Base-by-base conservation (phyloP, 2,797 vertebrate genomes). In the Crenichthys baileyi region DNA sequence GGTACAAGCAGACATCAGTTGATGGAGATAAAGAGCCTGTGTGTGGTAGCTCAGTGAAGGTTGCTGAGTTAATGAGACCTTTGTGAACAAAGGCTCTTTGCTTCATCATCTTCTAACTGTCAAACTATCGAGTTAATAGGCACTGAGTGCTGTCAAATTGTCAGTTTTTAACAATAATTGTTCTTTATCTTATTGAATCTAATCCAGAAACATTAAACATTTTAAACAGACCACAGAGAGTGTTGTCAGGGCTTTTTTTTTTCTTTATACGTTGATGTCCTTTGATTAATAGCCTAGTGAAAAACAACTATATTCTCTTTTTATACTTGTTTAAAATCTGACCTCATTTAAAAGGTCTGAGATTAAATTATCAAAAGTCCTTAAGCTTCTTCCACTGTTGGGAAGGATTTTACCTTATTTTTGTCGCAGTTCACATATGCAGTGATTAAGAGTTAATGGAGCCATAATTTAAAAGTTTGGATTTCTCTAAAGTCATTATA, bases 31-130 rank as follows among this genome's bases (percentile, higher is more conserved):
- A 89, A 90, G 78, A 86, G 78, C 80, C 61, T 26, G 67, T 70
- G 75, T 91, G 70, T n/a, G 46, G 63, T 68, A 58, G 75, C 79
- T 85, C 67, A 81, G 79, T 80, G 77, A 86, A 89, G 81, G 86
- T 86, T 85, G 82, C 75, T 9, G 71, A 83, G 83, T 78, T 90
- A 92, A 90, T 84, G 74, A 93, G 77, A 79, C 78, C 85, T 86
- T 85, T 70, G 75, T 67, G 78, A 86, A 87, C 73, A 85, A 78
- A 86, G 73, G 63, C 63, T 53, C 79, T 84, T 78, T 44, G 36
- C 72, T 53, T 60, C 68, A 16, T 61, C 63, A 3, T 80, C 72
- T 44, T 72, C 60, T 44, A 78, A 61, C 56, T 78, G 78, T 91
- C 87, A 90, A 78, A 82, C 70, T 56, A n/a, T 26, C 15, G 41